Conservation (phyloP, 1,140 invertebrate genomes). For the Drosophila neocordata region DNA sequence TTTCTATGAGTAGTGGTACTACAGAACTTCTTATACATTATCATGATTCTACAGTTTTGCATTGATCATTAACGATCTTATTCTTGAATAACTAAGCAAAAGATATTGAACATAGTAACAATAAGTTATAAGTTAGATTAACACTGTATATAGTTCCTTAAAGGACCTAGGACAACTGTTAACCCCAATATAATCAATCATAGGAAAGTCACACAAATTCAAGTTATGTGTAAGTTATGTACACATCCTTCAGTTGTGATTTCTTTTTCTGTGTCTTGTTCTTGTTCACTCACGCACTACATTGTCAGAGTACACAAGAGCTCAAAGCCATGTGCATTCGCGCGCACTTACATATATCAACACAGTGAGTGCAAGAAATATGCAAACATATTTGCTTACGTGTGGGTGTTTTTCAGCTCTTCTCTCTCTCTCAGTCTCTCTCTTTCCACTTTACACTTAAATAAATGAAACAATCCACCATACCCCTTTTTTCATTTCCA, state of each 20-base stretch:
- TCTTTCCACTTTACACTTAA: conserved; percentile 56
- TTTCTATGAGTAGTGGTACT: too few relatives aligned
- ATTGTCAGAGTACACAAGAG: conserved; percentile 35
- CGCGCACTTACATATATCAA: too few relatives aligned
- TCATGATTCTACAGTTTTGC: too few relatives aligned
- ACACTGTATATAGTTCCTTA: too few relatives aligned
- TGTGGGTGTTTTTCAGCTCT: conserved; percentile 32
- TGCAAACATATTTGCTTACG: conserved; percentile 51
- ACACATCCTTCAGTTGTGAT: conserved; percentile 8
- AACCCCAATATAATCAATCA: background rate
- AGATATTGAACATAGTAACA: too few relatives aligned
- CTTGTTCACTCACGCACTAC: conserved; percentile 20
- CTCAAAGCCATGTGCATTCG: conserved; percentile 19
- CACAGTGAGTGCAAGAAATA: conserved; percentile 24
- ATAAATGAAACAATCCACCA: conserved; percentile 62
- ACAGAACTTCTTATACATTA: too few relatives aligned
- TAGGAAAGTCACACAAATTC: background rate
- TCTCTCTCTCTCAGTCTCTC: background rate
- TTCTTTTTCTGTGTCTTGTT: background rate
- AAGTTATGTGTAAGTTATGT: background rate
- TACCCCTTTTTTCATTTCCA: conserved; percentile 30
- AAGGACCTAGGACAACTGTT: too few relatives aligned
- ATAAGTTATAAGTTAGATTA: too few relatives aligned
- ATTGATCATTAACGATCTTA: too few relatives aligned
- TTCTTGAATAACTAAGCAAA: too few relatives aligned